phyloP scores from a whole-genome alignment of 1,140 invertebrate species.

The Cepaea nemoralis region DNA sequence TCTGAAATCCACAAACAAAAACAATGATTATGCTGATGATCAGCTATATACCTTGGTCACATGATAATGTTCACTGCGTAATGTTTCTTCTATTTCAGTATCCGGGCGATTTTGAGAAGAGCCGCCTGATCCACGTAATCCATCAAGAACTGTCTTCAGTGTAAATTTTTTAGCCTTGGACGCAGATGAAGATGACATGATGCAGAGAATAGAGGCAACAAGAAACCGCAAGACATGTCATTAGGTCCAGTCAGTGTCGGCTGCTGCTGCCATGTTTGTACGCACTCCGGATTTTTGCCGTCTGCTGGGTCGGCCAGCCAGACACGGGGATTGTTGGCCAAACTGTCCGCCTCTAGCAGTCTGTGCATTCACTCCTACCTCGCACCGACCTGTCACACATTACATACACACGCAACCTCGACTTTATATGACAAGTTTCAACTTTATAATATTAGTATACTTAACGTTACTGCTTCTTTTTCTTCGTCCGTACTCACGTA shows the following conservation, averaged over 20 bases:
- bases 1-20: no score
- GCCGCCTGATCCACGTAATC: slow-evolving; percentile 61
- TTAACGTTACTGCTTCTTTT: neutral
- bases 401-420: no score
- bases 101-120: slow-evolving; percentile 57
- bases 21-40: no score
- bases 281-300: slow-evolving; percentile 4
- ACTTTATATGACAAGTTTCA: no score
- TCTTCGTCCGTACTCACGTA: neutral
- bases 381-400: no score
- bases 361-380: no score
- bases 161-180: slow-evolving; percentile 65
- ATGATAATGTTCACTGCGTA: slow-evolving; percentile 65
- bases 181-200: slow-evolving; percentile 49
- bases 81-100: slow-evolving; percentile 64
- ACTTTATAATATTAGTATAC: neutral
- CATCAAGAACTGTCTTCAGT: slow-evolving; percentile 63
- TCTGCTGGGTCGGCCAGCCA: neutral
- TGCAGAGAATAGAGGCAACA: slow-evolving; percentile 40
- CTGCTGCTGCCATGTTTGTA: slow-evolving; percentile 45
- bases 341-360: no score
- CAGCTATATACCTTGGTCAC: slow-evolving; percentile 69
- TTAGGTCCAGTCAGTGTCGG: slow-evolving; percentile 45
- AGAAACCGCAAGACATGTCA: slow-evolving; percentile 40
- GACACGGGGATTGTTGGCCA: neutral